phyloP scores from a whole-genome alignment of 30 jellyfish, hydroid and myxozoan genomes.

The Sanderia malayensis region DNA sequence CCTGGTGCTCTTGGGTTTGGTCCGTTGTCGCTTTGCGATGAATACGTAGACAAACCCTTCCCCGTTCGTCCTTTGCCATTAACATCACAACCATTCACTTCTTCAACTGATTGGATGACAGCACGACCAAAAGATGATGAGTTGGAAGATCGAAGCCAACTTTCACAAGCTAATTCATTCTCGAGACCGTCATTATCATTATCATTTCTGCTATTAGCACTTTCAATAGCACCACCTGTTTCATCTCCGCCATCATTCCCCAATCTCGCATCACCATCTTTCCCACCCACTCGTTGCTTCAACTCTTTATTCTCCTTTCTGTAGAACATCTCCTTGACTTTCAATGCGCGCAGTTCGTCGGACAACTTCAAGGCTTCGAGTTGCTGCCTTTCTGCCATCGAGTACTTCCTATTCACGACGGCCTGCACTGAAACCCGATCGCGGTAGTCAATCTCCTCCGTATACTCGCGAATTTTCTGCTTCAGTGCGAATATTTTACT shows the following conservation, averaged over 20 bases:
- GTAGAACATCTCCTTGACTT: constrained; percentile 33
- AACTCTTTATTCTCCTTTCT: constrained; percentile 30
- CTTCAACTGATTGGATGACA: too few species aligned
- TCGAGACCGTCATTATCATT: too few species aligned
- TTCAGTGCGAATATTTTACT: constrained; percentile 51
- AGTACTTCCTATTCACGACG: constrained; percentile 24
- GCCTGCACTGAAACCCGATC: constrained; percentile 31
- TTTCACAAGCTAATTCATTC: too few species aligned
- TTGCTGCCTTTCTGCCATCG: constrained; percentile 26
- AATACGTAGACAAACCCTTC: too few species aligned
- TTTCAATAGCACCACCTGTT: too few species aligned
- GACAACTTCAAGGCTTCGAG: constrained; percentile 33
- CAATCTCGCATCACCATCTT: constrained; percentile 1
- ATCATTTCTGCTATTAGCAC: too few species aligned
- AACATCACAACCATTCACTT: too few species aligned
- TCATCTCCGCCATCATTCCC: constrained; percentile 4
- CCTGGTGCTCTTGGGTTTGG: too few species aligned
- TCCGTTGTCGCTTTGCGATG: too few species aligned
- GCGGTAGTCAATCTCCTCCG: constrained; percentile 14
- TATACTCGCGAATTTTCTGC: constrained; percentile 31
- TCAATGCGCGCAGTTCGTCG: constrained; percentile 41
- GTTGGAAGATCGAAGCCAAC: too few species aligned
- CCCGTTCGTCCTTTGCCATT: too few species aligned
- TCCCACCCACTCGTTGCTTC: constrained; percentile 15
- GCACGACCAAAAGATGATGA: too few species aligned